Evolutionary conservation across 2,113 vertebrate genomes (phyloP).

Genomic region (Tricholaema leucomelas): DNA sequence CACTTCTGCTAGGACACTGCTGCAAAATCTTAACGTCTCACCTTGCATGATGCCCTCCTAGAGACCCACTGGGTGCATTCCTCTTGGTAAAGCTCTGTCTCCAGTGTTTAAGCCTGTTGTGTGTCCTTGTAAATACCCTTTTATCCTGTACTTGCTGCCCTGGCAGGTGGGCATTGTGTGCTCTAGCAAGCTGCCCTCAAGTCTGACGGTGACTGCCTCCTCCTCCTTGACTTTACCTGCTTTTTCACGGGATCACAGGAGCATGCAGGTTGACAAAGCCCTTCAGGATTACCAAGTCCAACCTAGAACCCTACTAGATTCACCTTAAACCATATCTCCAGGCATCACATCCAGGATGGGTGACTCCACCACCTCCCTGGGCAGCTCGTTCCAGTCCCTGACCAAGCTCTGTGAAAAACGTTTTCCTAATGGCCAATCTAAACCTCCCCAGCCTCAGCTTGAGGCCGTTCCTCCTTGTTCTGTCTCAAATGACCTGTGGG

Average conservation of each 20-base stretch:
- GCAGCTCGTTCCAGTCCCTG: no score
- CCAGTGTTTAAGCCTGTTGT: neutral
- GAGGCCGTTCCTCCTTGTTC: no score
- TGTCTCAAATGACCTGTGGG: no score
- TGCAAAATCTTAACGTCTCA: neutral
- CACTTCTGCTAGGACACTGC: neutral
- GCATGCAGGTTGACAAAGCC: no score
- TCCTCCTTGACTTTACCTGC: neutral
- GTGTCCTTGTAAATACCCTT: neutral
- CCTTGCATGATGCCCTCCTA: neutral
- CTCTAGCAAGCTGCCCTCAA: neutral
- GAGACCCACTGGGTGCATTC: conserved; percentile 7
- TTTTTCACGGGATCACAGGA: neutral
- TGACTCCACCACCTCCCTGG: no score
- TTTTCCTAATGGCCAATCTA: no score
- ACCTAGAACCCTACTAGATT: no score
- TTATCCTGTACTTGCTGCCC: neutral
- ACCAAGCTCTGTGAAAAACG: no score
- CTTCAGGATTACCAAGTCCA: no score
- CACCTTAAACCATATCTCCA: no score
- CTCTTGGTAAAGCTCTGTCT: neutral
- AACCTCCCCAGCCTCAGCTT: no score
- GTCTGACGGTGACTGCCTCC: neutral
- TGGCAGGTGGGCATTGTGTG: neutral
- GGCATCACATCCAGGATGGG: no score